A percentile compares a stretch with the other conserved stretches of the same genome.
Conservation (phyloP, 2,888 invertebrate species). For the Cantharis flavilabris region DNA sequence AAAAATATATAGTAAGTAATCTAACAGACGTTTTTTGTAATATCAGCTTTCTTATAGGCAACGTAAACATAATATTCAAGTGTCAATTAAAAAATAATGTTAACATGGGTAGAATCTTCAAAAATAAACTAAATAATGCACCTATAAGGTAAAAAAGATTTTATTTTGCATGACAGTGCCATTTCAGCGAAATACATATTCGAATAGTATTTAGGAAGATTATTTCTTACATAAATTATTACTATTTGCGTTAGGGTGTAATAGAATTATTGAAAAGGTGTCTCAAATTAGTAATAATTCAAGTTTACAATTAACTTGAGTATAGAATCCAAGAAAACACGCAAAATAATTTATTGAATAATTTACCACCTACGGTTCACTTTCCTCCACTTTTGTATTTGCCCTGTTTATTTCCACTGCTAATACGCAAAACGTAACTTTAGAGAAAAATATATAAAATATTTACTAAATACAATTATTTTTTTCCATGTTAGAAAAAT, state of each 20-base stretch:
- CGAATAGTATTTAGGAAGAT: not conserved
- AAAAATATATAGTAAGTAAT: too few species aligned
- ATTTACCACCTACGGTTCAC: not conserved
- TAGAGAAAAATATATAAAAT: too few species aligned
- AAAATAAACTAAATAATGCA: too few species aligned
- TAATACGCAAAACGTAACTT: not conserved
- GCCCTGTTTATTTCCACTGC: not conserved
- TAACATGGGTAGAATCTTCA: not conserved
- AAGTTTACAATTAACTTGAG: not conserved
- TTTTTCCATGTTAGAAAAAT: too few species aligned
- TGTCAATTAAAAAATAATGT: not conserved
- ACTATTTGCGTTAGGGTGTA: not conserved
- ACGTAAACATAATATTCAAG: not conserved
- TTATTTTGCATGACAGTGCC: not conserved
- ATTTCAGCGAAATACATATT: not conserved
- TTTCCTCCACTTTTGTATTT: not conserved
- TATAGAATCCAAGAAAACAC: not conserved
- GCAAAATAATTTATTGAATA: not conserved
- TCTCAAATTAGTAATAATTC: not conserved
- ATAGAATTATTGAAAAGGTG: not conserved
- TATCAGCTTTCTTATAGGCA: not conserved
- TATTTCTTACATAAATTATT: not conserved
- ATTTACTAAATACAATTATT: too few species aligned
- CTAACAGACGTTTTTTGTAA: not conserved
- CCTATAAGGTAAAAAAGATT: not conserved